Conservation (phyloP, 2,888 invertebrate genomes). For the Gastracanthus pulcherrimus region DNA sequence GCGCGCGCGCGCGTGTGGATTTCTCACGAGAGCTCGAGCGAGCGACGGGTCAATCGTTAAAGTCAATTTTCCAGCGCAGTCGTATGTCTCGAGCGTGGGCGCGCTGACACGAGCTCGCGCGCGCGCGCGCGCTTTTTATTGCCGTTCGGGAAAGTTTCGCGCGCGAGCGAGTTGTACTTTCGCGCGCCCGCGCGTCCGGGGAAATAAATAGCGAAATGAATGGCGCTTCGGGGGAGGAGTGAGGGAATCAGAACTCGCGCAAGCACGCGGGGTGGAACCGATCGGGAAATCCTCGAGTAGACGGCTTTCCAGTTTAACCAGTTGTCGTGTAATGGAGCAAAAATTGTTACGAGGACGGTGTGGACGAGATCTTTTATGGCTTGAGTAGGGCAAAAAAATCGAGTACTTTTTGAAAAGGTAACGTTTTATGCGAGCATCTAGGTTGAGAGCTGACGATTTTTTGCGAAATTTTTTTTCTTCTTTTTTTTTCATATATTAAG, state of each 20-base stretch:
- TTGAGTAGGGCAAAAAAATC: too few species aligned
- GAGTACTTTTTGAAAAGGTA: too few species aligned
- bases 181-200: not conserved
- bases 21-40: not conserved
- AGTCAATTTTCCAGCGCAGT: constrained; percentile 34
- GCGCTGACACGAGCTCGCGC: too few species aligned
- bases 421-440: too few species aligned
- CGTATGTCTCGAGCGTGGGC: not conserved
- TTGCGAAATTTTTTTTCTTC: too few species aligned
- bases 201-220: not conserved
- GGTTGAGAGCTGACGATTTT: too few species aligned
- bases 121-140: too few species aligned
- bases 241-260: not conserved
- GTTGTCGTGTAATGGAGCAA: not conserved
- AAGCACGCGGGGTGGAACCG: too few species aligned
- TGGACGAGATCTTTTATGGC: not conserved
- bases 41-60: constrained; percentile 27
- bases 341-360: not conserved
- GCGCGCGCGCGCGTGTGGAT: not conserved
- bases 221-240: not conserved
- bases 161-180: too few species aligned
- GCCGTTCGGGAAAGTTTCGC: too few species aligned
- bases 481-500: not conserved
- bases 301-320: not conserved
- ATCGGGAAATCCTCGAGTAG: too few species aligned